Evolutionary conservation across 1,140 invertebrate genomes (phyloP), one percentile per base, ranked within the genome.

Genomic region (Whitmania pigra): DNA sequence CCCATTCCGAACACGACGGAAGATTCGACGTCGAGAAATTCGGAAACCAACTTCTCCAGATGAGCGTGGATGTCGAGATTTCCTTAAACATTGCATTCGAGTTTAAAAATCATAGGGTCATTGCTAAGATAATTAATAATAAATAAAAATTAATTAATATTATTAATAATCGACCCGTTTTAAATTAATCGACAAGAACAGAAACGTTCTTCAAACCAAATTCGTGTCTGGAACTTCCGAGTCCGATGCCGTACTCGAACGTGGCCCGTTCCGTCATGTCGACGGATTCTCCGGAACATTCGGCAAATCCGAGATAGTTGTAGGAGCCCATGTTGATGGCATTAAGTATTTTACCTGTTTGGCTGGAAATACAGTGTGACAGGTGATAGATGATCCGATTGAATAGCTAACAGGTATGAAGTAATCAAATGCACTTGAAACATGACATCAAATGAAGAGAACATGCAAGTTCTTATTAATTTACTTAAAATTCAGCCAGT

Each of bases 1-100:
- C 94, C 94, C 94, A 97, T 97, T 66, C 91, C 91, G 83, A 94
- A 93, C n/a, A 92, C 89, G 72, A 97, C 89, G 2, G 91, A 90
- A 74, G 88, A 92, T 81, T 97, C 93, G 0, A 89, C 88, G 20
- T 91, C 91, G 27, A 96, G 78, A 85, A 92, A 97, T 75, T 86
- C 82, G 0, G 93, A 90, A 0, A 91, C 89, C 55, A 90, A 79
- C 68, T 82, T 79, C 83, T 97, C 93, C 66, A 97, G 82, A 78
- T 94, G 87, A 0, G 82, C 75, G 75, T 94, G 91, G 75, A 91
- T 84, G 57, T 84, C 76, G 74, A 87, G 87, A 76, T 84, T 87
- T 77, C 88, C 89, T 81, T 63, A 63, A 63, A 63, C 20, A 63
- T 63, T n/a, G 57, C 11, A 63, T 4, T 63, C 11, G 11, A 6